Base-by-base conservation (phyloP, 2,888 invertebrate species). In the Myathropa florea region DNA sequence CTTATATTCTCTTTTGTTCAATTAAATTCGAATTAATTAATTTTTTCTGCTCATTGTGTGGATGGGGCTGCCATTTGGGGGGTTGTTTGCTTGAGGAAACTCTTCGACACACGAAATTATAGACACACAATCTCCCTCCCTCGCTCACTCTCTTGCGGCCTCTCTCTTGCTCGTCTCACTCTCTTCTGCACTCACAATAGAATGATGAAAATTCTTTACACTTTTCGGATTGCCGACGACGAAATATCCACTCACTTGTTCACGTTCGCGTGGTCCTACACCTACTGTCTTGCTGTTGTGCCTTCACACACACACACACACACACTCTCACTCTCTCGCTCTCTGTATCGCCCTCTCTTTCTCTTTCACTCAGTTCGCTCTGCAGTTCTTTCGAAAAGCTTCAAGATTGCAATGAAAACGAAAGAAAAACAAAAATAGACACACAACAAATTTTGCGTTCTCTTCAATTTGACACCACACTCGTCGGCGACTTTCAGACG, bases 11-110 rank as follows among this genome's bases (percentile, higher is more conserved):
- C n/a, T 55, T 28, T 36, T 46, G 53, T 57, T 82, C 82, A 85
- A 86, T 82, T 86, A 76, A 77, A 72, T 78, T 78, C 68, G 63
- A 82, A 86, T 86, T 86, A 86, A 86, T 86, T 86, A 78, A 78
- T 73, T 60, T 71, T n/a, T 46, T 75, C 78, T 82, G 77, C 77
- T 68, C 64, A 73, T 77, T 86, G 64, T 7, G 18, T 7, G 18
- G 46, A 18, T 46, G 46, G 46, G 18, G 46, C 4, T 46, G 46
- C 18, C 46, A 7, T 18, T 46, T 18, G 46, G 46, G 46, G 46
- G 46, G n/a, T 46, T 46, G 18, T 12, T 33, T 10, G 55, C 55
- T 57, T 10, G 9, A 12, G 23, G 18, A 14, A 60, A 28, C 6
- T 28, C 60, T 60, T 28, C n/a, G 28, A 63, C 33, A 33, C 61